Base-by-base conservation (phyloP, 2,113 vertebrate species). In the Gallinago media region DNA sequence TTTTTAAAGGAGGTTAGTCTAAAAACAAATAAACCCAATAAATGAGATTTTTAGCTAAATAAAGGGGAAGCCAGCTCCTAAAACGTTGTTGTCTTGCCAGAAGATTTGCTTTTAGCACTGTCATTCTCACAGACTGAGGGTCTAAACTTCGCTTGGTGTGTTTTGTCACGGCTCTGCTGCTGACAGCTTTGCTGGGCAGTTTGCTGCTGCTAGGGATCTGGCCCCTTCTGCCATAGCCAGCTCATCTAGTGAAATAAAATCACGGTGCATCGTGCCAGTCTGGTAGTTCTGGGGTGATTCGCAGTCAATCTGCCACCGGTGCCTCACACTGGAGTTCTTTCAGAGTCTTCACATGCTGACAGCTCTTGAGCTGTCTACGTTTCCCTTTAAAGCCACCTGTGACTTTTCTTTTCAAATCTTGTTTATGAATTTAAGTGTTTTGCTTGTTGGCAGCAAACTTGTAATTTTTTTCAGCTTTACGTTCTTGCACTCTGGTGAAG, bases 1-100 rank as follows among this genome's bases (percentile, higher is more conserved):
- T 87, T 81, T 96, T 92, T 93, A 84, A 92, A 81, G 91, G 74
- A 95, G 94, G 95, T 94, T 97, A 86, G 92, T 89, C 88, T 96
- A 46, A 81, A 96, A 94, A 94, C 92, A 97, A 95, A 96, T 88
- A 95, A 86, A 92, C 52, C 63, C 0, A 94, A 94, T 88, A 93
- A 91, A 90, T 82, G 34, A 80, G 71, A 61, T 93, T 95, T 94
- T 80, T 92, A 66, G 79, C 66, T 96, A 93, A 94, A 87, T 78
- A 77, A 68, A 75, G 46, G 84, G 40, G 59, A 91, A 94, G 76
- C 62, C 59, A 62, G 36, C 63, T 96, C 23, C 89, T 92, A 32
- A 86, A 93, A 47, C 0, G 0, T 2, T 87, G 88, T 50, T 34
- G 19, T 65, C 86, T 82, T 94, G 92, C 86, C 83, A 94, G 68